Evolutionary conservation across 2,113 vertebrate species (phyloP).

Genomic region (Polypterus senegalus): DNA sequence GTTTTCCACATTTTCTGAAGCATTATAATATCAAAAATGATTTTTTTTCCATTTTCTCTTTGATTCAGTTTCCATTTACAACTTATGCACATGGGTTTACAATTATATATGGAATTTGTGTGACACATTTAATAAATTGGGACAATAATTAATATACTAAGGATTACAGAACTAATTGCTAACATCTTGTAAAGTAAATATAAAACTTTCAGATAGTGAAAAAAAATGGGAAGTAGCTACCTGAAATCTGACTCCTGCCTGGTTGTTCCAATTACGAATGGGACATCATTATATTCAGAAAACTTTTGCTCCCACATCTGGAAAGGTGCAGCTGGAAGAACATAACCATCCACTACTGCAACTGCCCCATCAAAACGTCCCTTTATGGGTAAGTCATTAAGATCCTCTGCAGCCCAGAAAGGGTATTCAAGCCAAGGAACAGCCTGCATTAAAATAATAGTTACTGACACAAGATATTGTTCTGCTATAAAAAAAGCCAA

Average conservation of each 20-base stretch:
- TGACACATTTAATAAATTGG: too few species aligned
- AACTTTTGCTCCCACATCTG: constrained; percentile 39
- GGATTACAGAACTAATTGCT: too few species aligned
- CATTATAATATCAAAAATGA: too few species aligned
- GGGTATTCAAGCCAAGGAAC: constrained; percentile 51
- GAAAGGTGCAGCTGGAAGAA: constrained; percentile 40
- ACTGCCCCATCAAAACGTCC: constrained; percentile 33
- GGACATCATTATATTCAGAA: constrained; percentile 38
- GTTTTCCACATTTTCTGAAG: too few species aligned
- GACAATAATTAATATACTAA: too few species aligned
- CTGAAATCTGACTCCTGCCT: constrained; percentile 51
- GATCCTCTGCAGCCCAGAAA: constrained; percentile 37
- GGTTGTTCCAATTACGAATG: constrained; percentile 47
- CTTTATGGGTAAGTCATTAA: constrained; percentile 38
- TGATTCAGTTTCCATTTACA: too few species aligned
- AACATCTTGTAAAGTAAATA: too few species aligned
- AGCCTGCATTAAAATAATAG: constrained; percentile 27
- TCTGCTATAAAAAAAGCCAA: too few species aligned
- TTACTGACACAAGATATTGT: neutral
- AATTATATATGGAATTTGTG: too few species aligned
- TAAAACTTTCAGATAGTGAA: too few species aligned
- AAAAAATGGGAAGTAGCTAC: constrained; percentile 21
- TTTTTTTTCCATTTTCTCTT: too few species aligned
- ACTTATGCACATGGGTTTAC: too few species aligned
- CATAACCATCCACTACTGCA: constrained; percentile 45